Evolutionary conservation across 2,113 vertebrate species (phyloP).

Genomic region (Psilopsiagon aurifrons): DNA sequence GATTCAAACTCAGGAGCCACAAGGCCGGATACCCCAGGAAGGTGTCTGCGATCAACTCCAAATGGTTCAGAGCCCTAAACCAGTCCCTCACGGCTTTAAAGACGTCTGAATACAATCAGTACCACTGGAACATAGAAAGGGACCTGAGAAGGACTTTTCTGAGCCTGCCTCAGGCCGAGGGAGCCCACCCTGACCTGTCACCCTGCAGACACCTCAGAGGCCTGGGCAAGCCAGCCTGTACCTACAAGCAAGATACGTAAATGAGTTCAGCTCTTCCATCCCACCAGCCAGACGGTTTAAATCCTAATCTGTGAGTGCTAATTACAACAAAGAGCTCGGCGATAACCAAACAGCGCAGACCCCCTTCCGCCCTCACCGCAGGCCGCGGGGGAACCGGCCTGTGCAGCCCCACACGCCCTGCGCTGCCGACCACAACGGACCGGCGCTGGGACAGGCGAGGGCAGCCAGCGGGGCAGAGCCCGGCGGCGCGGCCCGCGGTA

Average conservation of each 20-base stretch:
- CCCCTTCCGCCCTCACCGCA: not conserved
- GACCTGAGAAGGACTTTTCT: fast-evolving
- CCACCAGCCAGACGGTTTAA: not conserved
- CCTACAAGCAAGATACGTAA: not conserved
- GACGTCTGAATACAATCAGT: not conserved
- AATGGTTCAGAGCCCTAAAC: not conserved
- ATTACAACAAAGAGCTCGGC: not conserved
- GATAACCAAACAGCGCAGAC: too few relatives aligned
- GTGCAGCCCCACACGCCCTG: not conserved
- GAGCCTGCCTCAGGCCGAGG: fast-evolving
- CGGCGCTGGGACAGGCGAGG: not conserved
- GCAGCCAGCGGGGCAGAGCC: not conserved
- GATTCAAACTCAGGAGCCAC: not conserved
- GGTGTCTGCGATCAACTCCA: not conserved
- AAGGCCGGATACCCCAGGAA: fast-evolving
- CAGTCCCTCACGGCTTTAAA: fast-evolving
- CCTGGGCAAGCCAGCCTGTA: not conserved
- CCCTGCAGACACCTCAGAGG: not conserved
- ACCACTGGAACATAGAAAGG: fast-evolving
- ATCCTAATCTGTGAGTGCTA: not conserved
- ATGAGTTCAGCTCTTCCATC: not conserved
- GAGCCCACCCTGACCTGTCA: fast-evolving
- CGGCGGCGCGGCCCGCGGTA: not conserved
- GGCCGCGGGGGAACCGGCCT: not conserved
- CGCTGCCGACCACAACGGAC: not conserved